phyloP scores from a whole-genome alignment of 2,888 invertebrate species.

The Hydraecia micacea region DNA sequence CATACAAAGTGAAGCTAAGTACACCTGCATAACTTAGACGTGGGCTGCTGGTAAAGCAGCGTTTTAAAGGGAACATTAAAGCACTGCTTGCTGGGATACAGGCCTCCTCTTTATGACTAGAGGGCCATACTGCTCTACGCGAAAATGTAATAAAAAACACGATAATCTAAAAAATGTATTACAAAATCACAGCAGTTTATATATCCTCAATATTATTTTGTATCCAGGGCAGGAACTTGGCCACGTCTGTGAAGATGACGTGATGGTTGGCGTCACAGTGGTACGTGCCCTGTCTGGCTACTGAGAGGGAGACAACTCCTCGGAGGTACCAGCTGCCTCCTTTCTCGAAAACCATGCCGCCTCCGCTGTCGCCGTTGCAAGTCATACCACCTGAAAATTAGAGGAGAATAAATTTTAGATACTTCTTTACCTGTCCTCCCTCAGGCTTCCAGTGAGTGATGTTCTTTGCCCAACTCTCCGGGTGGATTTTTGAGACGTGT shows the following conservation, averaged over 20 bases:
- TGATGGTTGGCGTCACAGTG: constrained; percentile 91
- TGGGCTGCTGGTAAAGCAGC: background rate
- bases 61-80: background rate
- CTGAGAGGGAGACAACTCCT: constrained; percentile 90
- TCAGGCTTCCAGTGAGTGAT: background rate
- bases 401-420: background rate
- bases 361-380: constrained; percentile 90
- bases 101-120: background rate
- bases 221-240: constrained; percentile 91
- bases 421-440: background rate
- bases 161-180: constrained; percentile 3
- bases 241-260: constrained; percentile 91
- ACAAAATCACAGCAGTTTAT: constrained; percentile 35
- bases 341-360: constrained; percentile 87
- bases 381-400: constrained; percentile 87
- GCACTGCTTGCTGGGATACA: background rate
- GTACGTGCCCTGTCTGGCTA: constrained; percentile 88
- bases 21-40: no score
- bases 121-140: background rate
- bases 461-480: background rate
- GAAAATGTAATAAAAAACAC: background rate
- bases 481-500: background rate
- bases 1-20: background rate
- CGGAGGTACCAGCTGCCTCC: constrained; percentile 84
- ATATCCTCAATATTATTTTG: constrained; percentile 72